These are phyloP conservation scores for Andrena haemorrhoa DNA, from an alignment of 2,888 invertebrate species.

Conservation along the genomic window DNA sequence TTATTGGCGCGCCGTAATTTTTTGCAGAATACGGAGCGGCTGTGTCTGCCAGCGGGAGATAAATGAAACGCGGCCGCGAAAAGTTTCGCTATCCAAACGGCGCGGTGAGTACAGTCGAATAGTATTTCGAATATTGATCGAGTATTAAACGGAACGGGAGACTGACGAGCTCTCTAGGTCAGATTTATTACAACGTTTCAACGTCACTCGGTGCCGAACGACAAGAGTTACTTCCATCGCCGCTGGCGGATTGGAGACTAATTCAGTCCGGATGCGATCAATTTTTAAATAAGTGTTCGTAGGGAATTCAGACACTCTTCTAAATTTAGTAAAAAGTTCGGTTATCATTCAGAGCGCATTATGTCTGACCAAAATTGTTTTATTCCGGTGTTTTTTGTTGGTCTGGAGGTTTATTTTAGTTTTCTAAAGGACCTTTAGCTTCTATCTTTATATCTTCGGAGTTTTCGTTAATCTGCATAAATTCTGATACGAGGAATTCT, in stretches of 20 bases:
- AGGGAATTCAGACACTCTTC: no score
- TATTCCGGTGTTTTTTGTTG: no score
- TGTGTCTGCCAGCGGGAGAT: slow-evolving; percentile 71
- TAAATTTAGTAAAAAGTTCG: no score
- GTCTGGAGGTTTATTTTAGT: no score
- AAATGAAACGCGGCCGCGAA: slow-evolving; percentile 63
- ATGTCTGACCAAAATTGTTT: no score
- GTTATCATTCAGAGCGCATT: no score
- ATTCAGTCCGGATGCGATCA: neutral
- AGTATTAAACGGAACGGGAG: neutral
- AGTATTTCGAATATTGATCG: slow-evolving; percentile 51
- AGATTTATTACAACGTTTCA: slow-evolving; percentile 10
- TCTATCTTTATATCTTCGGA: no score
- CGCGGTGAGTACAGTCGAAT: slow-evolving; percentile 26
- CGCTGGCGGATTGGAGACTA: neutral
- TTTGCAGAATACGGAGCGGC: slow-evolving; percentile 68
- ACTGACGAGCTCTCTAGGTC: slow-evolving; percentile 16
- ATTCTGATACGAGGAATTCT: no score
- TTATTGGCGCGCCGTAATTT: slow-evolving; percentile 69
- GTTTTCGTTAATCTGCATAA: no score
- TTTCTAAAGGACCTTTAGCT: no score
- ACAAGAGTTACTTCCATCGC: neutral
- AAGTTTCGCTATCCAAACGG: slow-evolving; percentile 53
- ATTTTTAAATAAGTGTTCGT: neutral
- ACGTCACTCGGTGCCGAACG: neutral